Evolutionary conservation across 2,113 vertebrate genomes (phyloP).

Genomic region (Odocoileus hemionus): DNA sequence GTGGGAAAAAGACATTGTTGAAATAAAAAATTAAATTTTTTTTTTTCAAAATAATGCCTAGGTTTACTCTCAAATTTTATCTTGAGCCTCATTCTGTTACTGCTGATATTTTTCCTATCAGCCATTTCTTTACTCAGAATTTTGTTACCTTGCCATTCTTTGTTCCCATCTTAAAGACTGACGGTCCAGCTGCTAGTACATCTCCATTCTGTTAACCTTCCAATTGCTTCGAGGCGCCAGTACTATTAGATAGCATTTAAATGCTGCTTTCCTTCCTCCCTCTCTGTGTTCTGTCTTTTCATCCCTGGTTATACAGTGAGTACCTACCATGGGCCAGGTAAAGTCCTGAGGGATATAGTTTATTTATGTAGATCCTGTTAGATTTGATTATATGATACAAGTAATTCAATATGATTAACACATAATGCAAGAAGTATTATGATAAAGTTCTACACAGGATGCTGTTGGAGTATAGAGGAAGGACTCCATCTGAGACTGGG

Average conservation of each 20-base stretch:
- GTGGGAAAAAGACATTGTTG: not conserved
- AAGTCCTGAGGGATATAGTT: not conserved
- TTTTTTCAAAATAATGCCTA: not conserved
- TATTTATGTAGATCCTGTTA: not conserved
- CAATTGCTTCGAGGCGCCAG: not conserved
- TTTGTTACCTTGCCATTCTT: slow-evolving; percentile 8
- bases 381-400: not conserved
- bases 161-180: not conserved
- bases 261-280: not conserved
- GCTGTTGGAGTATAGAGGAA: not conserved
- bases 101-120: not conserved
- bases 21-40: not conserved
- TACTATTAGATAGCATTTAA: not conserved
- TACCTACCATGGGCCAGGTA: not conserved
- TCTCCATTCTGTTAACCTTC: not conserved
- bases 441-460: not conserved
- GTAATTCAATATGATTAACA: not conserved
- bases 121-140: slow-evolving; percentile 18
- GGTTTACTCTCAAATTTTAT: not conserved
- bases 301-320: not conserved
- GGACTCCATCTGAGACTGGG: not conserved
- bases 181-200: not conserved
- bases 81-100: not conserved
- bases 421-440: not conserved
- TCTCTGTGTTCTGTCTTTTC: not conserved